Percentiles rank a stretch among this genome's conserved stretches.
These are phyloP conservation scores for Rhizoglyphus robini DNA, from an alignment of 1,140 invertebrate species.

Conservation along the genomic window DNA sequence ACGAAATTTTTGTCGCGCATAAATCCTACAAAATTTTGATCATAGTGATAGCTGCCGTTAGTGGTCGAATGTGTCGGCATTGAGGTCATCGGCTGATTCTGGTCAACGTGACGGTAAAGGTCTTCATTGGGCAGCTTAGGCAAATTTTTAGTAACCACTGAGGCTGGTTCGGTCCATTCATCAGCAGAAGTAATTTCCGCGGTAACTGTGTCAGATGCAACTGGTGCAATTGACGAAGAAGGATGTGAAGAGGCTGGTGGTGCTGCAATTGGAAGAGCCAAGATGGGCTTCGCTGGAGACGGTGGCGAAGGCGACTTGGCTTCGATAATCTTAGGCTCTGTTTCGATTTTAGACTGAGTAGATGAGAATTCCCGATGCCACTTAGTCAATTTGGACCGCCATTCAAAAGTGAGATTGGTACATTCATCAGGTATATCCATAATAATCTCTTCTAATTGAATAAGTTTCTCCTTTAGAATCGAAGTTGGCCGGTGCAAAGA, in stretches of 20 bases:
- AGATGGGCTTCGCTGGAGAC: no score
- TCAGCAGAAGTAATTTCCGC: no score
- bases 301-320: background rate
- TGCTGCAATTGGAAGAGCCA: no score
- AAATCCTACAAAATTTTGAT: background rate
- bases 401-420: background rate
- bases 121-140: no score
- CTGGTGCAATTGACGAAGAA: no score
- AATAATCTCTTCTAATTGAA: background rate
- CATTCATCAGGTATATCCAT: background rate
- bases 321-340: background rate
- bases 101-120: no score
- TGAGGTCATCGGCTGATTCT: no score
- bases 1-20: background rate
- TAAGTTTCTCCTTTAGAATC: background rate
- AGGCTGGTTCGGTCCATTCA: no score
- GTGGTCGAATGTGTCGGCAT: background rate
- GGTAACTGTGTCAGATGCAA: no score
- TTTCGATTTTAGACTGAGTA: background rate
- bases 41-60: background rate
- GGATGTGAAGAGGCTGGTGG: no score
- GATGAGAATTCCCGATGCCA: no score
- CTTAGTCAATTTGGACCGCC: background rate
- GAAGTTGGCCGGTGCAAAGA: background rate
- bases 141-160: no score